A percentile compares a stretch with the other conserved stretches of the same genome.
These are phyloP conservation scores for Calephelis perditalis DNA, from an alignment of 2,888 invertebrate genomes.

Conservation along the genomic window DNA sequence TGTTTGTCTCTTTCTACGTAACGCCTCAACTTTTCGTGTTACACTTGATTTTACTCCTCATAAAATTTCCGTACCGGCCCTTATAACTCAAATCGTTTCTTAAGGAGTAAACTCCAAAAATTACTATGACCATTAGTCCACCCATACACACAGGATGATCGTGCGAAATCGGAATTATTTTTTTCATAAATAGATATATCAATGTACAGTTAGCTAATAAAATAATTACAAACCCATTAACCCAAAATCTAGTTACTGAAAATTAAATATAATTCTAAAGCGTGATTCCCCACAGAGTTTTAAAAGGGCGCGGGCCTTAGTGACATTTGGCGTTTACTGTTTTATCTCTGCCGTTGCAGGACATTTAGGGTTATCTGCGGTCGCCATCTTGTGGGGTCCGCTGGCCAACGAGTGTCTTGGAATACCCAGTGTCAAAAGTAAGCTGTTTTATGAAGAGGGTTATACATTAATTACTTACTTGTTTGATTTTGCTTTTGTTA, in stretches of 20 bases:
- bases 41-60: too few species aligned
- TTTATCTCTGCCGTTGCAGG: constrained; percentile 65
- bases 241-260: constrained; percentile 17
- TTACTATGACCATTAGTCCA: too few species aligned
- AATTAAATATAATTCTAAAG: constrained; percentile 29
- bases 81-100: too few species aligned
- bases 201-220: too few species aligned
- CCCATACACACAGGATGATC: too few species aligned
- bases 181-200: too few species aligned
- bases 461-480: constrained; percentile 61
- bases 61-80: too few species aligned
- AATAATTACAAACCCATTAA: constrained; percentile 11
- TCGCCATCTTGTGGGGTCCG: constrained; percentile 61
- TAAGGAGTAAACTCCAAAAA: too few species aligned
- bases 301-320: constrained; percentile 38
- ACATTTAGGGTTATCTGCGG: constrained; percentile 59
- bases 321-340: constrained; percentile 57
- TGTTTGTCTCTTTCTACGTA: too few species aligned
- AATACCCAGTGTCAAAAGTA: constrained; percentile 60
- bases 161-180: too few species aligned
- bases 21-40: too few species aligned
- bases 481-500: constrained; percentile 27
- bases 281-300: constrained; percentile 38
- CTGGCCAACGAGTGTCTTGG: constrained; percentile 49
- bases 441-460: constrained; percentile 67